Evolutionary conservation across 2,113 vertebrate species (phyloP).

Genomic region (Rhinogobius similis): DNA sequence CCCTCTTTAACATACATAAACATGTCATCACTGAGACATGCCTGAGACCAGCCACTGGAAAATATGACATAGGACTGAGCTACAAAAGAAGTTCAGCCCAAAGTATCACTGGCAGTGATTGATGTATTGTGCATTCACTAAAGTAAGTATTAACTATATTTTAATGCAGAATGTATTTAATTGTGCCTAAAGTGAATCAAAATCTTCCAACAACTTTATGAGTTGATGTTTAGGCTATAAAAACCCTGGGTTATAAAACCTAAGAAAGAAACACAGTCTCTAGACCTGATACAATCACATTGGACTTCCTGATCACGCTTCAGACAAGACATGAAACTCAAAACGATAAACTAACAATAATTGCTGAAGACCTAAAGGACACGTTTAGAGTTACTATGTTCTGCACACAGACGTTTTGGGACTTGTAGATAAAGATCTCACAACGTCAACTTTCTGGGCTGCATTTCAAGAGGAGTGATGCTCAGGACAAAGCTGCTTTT

Average conservation of each 20-base stretch:
- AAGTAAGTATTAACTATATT: background rate
- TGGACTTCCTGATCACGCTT: slow-evolving; percentile 10
- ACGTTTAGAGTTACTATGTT: slow-evolving; percentile 81
- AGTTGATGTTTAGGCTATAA: slow-evolving; percentile 52
- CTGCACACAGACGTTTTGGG: slow-evolving; percentile 71
- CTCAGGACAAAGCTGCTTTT: slow-evolving; percentile 84
- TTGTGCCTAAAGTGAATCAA: background rate
- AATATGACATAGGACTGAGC: slow-evolving; percentile 41
- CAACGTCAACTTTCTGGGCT: slow-evolving; percentile 74
- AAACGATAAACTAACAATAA: background rate
- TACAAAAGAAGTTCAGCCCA: slow-evolving; percentile 40
- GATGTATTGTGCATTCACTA: slow-evolving; percentile 34
- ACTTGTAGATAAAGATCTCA: slow-evolving; percentile 81
- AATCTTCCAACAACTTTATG: background rate
- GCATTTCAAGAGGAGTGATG: slow-evolving; percentile 82
- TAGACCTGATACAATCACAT: background rate
- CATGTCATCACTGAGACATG: slow-evolving; percentile 24
- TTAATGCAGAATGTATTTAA: background rate
- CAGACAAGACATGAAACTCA: slow-evolving; percentile 28
- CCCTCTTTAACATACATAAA: slow-evolving; percentile 30
- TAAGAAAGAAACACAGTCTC: background rate
- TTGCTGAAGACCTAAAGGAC: slow-evolving; percentile 80
- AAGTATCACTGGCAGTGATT: slow-evolving; percentile 40
- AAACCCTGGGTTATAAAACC: slow-evolving; percentile 8
- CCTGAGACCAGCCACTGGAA: slow-evolving; percentile 42